Base-by-base conservation (phyloP, 2,888 invertebrate genomes). In the Molorchus minor region DNA sequence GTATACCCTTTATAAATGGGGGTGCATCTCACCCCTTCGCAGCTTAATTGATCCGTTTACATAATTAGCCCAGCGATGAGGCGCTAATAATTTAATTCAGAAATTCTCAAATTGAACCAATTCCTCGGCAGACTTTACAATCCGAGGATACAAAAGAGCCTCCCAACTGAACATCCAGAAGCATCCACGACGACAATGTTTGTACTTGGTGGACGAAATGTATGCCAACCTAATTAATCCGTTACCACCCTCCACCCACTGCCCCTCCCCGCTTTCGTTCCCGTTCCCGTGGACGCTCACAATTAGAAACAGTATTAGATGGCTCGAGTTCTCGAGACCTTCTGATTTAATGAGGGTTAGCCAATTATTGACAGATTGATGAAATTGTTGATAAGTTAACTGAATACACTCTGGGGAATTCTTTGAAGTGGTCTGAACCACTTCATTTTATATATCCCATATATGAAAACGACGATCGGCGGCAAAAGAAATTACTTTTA, bases 311-410 rank as follows among this genome's bases (percentile, higher is more conserved):
- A 70, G 69, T 68, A 70, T 68, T 69, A 70, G 67, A 71, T 67
- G 70, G 70, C 64, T 68, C 65, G 61, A 64, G 58, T 56, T 67
- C 64, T 62, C 56, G 46, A 53, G 57, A 71, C 67, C 65, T 68
- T 67, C 69, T 69, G 69, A 71, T 71, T 73, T 73, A 72, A 72
- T 71, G 69, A 71, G 68, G 69, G 65, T 67, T 65, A 56, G 61
- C 68, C 68, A 70, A 71, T 72, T 68, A 70, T 72, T 70, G 68
- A 64, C 60, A 65, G 62, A 69, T 70, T 69, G 67, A 68, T 69
- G 64, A 67, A 68, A 68, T 65, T 68, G 67, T 61, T 64, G 61
- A 49, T 49, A 49, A 49, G 49, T 49, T 49, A 49, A 49, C 49
- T 49, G 49, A 49, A 49, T 49, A 38, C 49, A 10, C 49, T 20